Evolutionary conservation across 2,888 invertebrate genomes (phyloP).

Genomic region (Dexiosoma caninum): DNA sequence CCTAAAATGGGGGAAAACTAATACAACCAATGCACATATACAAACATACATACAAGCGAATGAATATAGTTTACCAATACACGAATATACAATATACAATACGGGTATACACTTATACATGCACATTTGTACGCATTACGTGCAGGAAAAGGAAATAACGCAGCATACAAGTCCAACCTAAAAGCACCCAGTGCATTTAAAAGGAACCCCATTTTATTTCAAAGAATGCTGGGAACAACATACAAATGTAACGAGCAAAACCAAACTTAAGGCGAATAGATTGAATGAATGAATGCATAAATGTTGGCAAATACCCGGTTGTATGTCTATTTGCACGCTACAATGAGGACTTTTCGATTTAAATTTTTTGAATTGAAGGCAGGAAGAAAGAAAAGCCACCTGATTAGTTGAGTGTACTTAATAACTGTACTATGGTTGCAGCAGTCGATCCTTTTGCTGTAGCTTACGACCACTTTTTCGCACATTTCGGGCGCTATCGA

Average conservation of each 20-base stretch:
- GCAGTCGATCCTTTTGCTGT: too few species aligned
- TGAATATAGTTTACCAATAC: too few species aligned
- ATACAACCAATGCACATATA: neutral
- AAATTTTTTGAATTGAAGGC: too few species aligned
- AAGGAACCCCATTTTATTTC: slow-evolving; percentile 33
- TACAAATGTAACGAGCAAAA: slow-evolving; percentile 32
- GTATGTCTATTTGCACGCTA: slow-evolving; percentile 62
- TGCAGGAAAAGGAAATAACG: slow-evolving; percentile 3
- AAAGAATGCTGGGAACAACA: slow-evolving; percentile 1
- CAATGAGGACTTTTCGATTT: too few species aligned
- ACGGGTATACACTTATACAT: neutral
- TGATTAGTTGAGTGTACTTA: too few species aligned
- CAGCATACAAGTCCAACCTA: neutral
- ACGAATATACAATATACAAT: neutral
- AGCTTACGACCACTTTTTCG: too few species aligned
- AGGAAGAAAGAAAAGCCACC: too few species aligned
- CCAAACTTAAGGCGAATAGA: slow-evolving; percentile 36
- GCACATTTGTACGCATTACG: neutral
- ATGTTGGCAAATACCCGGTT: slow-evolving; percentile 40
- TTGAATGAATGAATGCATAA: slow-evolving; percentile 41
- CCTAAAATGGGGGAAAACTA: slow-evolving; percentile 19
- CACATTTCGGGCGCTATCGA: too few species aligned
- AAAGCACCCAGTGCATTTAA: slow-evolving; percentile 1
- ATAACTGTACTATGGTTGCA: too few species aligned
- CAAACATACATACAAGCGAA: too few species aligned